Evolutionary conservation across 2,888 invertebrate species (phyloP).

Genomic region (Torymus tubicola): DNA sequence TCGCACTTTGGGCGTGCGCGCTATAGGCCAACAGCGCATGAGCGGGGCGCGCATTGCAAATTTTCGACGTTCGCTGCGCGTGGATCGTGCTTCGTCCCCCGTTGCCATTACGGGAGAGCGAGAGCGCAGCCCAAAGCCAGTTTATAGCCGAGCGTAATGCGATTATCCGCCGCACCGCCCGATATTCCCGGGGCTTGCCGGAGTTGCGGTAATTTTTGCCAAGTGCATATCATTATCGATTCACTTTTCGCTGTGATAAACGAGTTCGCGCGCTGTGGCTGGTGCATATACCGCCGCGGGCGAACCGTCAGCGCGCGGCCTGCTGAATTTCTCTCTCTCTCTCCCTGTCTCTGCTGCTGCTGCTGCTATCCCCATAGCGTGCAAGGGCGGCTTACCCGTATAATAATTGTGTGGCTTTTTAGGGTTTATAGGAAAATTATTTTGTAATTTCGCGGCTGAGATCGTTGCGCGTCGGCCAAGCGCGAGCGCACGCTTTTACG

Average conservation of each 20-base stretch:
- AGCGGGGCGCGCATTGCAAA: neutral
- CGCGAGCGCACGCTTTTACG: too few species aligned
- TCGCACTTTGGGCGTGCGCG: too few species aligned
- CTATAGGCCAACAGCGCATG: too few species aligned
- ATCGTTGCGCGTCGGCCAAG: too few species aligned
- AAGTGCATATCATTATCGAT: slow-evolving; percentile 73
- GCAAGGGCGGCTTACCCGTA: neutral
- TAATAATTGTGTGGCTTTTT: slow-evolving; percentile 29
- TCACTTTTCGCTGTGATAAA: slow-evolving; percentile 64
- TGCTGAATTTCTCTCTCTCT: too few species aligned
- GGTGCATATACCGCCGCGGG: neutral
- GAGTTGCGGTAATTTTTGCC: slow-evolving; percentile 67
- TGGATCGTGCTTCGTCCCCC: too few species aligned
- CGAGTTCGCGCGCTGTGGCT: slow-evolving; percentile 25
- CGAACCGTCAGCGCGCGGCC: neutral
- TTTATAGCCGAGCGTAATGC: slow-evolving; percentile 68
- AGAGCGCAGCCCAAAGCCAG: slow-evolving; percentile 27
- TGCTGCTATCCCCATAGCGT: too few species aligned
- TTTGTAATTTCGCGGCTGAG: slow-evolving; percentile 33
- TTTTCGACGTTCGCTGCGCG: neutral
- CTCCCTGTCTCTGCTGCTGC: too few species aligned
- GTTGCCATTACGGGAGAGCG: too few species aligned
- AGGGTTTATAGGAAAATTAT: slow-evolving; percentile 30
- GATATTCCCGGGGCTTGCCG: slow-evolving; percentile 61
- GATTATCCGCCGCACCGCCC: slow-evolving; percentile 67